Percentiles rank a stretch among this genome's conserved stretches.
Conservation (phyloP, 2,113 vertebrate species). For the Platichthys flesus region DNA sequence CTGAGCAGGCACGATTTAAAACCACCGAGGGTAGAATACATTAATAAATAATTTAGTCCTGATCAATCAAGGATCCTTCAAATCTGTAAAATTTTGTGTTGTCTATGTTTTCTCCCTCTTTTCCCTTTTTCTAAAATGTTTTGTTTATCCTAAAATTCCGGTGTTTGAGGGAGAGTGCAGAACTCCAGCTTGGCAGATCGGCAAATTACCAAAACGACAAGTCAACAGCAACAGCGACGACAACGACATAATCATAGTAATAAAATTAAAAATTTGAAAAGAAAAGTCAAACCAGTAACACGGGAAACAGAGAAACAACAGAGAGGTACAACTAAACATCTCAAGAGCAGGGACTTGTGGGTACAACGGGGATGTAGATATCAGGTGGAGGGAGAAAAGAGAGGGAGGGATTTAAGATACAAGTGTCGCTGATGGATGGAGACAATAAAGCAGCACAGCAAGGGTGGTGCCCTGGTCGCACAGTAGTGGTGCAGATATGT, state of each 20-base stretch:
- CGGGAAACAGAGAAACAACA: constrained; percentile 62
- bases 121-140: constrained; percentile 10
- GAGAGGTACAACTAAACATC: constrained; percentile 70
- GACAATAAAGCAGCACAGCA: constrained; percentile 67
- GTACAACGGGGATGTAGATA: constrained; percentile 15
- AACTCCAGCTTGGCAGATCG: constrained; percentile 75
- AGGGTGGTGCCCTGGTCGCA: constrained; percentile 60
- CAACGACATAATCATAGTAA: constrained; percentile 11
- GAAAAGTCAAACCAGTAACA: constrained; percentile 68
- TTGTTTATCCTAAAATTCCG: not conserved
- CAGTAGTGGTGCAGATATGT: constrained; percentile 75
- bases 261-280: not conserved
- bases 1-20: constrained; percentile 72
- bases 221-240: constrained; percentile 62
- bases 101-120: constrained; percentile 46
- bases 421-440: constrained; percentile 47
- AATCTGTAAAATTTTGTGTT: constrained; percentile 50
- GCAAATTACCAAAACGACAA: constrained; percentile 71
- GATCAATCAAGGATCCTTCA: constrained; percentile 50
- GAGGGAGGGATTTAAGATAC: constrained; percentile 34
- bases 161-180: constrained; percentile 68
- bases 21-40: constrained; percentile 67
- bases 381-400: not conserved
- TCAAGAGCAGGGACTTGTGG: constrained; percentile 45
- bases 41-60: constrained; percentile 62